phyloP scores from a whole-genome alignment of 2,113 vertebrate genomes.

The Prinia subflava region DNA sequence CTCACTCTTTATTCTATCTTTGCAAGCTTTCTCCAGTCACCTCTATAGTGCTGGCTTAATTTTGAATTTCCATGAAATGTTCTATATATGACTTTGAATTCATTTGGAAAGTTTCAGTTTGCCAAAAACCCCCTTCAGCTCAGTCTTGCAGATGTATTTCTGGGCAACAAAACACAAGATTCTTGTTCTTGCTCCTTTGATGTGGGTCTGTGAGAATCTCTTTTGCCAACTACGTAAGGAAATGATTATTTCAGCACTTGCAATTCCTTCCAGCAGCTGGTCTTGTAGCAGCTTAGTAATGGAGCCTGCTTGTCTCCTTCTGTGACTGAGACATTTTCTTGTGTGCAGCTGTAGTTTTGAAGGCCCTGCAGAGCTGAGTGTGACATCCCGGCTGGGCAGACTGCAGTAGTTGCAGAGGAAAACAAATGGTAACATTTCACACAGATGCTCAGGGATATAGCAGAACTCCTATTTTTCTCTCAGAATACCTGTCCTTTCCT shows the following conservation, averaged over 20 bases:
- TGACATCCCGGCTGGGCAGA: neutral
- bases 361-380: neutral
- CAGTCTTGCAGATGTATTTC: neutral
- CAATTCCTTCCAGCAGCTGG: neutral
- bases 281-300: neutral
- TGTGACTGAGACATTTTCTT: neutral
- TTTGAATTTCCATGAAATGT: neutral
- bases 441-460: neutral
- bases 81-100: neutral
- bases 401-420: neutral
- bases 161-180: neutral
- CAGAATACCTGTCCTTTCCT: neutral
- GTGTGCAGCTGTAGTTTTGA: neutral
- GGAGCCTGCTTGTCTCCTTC: neutral
- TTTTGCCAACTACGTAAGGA: neutral
- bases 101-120: neutral
- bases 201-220: neutral
- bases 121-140: neutral
- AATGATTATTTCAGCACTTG: neutral
- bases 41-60: accelerated
- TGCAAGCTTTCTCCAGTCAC: neutral
- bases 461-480: neutral
- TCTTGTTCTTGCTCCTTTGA: neutral
- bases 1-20: neutral
- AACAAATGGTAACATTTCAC: neutral